These are phyloP conservation scores for Dissostichus mawsoni DNA, from an alignment of 2,113 vertebrate genomes.

Conservation along the genomic window DNA sequence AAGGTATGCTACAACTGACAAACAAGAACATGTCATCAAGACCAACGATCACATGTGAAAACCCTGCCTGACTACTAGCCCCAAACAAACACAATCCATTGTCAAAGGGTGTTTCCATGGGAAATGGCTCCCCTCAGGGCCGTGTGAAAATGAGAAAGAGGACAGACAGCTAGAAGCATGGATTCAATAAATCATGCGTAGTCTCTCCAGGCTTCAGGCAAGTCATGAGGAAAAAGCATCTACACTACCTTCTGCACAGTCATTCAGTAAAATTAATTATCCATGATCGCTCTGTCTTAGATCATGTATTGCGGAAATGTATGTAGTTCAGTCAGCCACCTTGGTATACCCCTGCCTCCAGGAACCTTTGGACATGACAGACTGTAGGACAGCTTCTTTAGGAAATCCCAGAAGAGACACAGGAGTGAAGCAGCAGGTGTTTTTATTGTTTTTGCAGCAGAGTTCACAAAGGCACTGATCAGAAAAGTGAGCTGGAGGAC, in stretches of 20 bases:
- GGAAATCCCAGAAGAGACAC: background rate
- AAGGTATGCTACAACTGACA: background rate
- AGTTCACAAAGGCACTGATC: constrained; percentile 1
- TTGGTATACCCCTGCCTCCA: background rate
- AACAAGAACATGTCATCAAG: constrained; percentile 14
- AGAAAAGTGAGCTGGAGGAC: background rate
- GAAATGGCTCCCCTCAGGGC: constrained; percentile 32
- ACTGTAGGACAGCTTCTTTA: constrained; percentile 16
- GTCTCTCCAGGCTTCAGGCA: constrained; percentile 39
- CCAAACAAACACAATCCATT: constrained; percentile 3
- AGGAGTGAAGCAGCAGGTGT: background rate
- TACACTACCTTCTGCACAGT: constrained; percentile 12
- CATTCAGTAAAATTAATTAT: constrained; percentile 56
- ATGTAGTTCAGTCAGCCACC: constrained; percentile 7
- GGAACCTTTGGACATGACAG: background rate
- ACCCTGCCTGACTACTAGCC: background rate
- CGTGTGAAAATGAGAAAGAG: constrained; percentile 31
- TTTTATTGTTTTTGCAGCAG: background rate
- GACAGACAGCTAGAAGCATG: constrained; percentile 34
- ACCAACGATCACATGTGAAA: constrained; percentile 5
- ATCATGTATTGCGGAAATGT: constrained; percentile 6
- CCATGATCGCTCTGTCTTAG: constrained; percentile 18
- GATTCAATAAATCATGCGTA: constrained; percentile 55
- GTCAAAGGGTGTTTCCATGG: constrained; percentile 3
- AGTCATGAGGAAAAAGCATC: constrained; percentile 29